Percentiles rank a stretch among this genome's conserved stretches.
These are phyloP conservation scores for Galleria mellonella DNA, from an alignment of 1,140 invertebrate species.

Conservation along the genomic window DNA sequence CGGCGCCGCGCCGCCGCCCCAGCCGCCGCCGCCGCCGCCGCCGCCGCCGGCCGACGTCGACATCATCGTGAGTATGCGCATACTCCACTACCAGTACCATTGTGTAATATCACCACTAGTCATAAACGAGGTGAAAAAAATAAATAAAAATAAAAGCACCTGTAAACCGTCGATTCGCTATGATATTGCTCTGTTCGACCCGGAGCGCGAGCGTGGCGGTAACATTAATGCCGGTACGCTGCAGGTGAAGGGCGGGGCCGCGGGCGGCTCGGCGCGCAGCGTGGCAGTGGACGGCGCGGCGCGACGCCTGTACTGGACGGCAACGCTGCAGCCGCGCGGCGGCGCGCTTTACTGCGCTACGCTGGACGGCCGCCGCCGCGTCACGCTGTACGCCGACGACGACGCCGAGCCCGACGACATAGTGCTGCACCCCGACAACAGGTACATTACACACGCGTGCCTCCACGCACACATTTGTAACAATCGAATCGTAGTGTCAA, in stretches of 20 bases:
- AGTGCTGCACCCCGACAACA: neutral
- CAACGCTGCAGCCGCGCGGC: constrained; percentile 4
- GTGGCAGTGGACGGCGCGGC: constrained; percentile 87
- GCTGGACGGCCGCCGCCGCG: constrained; percentile 35
- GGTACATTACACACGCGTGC: neutral
- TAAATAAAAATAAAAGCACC: too few relatives aligned
- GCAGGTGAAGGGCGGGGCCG: constrained; percentile 22
- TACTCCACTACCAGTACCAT: too few relatives aligned
- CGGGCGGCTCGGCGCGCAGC: constrained; percentile 76
- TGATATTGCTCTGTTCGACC: too few relatives aligned
- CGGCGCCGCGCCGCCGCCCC: constrained; percentile 15
- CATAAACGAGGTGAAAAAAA: too few relatives aligned
- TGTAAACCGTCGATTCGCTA: too few relatives aligned
- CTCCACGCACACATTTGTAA: too few relatives aligned
- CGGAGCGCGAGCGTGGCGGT: too few relatives aligned
- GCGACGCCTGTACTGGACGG: constrained; percentile 81
- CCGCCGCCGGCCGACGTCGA: neutral
- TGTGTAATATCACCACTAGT: too few relatives aligned
- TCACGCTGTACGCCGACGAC: constrained; percentile 20
- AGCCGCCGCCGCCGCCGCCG: constrained; percentile 4
- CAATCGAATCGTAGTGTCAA: too few relatives aligned
- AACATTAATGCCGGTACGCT: too few relatives aligned
- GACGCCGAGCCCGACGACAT: constrained; percentile 1
- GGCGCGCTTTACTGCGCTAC: constrained; percentile 23
- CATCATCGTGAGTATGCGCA: too few relatives aligned